Conservation (phyloP, 2,888 invertebrate species). For the Platerodrilus igneus region DNA sequence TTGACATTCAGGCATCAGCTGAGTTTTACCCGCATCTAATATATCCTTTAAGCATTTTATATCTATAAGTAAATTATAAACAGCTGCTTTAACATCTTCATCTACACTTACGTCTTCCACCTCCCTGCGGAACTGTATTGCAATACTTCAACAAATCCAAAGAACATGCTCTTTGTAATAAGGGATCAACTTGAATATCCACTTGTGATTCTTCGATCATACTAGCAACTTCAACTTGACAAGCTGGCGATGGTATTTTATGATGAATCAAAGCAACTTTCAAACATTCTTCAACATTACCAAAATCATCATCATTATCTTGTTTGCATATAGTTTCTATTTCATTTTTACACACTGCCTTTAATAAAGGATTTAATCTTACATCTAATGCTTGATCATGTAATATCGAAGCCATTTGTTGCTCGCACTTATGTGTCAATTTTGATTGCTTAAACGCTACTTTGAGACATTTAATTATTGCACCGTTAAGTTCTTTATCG, state of each 20-base stretch:
- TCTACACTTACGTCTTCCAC: constrained; percentile 75
- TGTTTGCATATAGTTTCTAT: constrained; percentile 61
- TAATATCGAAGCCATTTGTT: constrained; percentile 75
- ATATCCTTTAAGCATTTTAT: constrained; percentile 71
- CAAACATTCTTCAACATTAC: constrained; percentile 83
- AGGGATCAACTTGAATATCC: constrained; percentile 93
- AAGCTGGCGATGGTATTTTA: constrained; percentile 68
- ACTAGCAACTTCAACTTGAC: constrained; percentile 80
- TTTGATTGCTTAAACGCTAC: constrained; percentile 70
- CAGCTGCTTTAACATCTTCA: neutral
- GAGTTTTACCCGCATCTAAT: constrained; percentile 62
- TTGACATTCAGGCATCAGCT: constrained; percentile 72
- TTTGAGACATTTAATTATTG: constrained; percentile 79
- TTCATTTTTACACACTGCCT: constrained; percentile 73
- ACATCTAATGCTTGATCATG: constrained; percentile 88
- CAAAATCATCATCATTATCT: constrained; percentile 50
- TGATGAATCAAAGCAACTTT: constrained; percentile 75
- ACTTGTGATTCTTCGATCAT: constrained; percentile 85
- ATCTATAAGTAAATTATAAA: constrained; percentile 55
- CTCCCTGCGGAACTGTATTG: constrained; percentile 76
- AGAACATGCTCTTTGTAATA: constrained; percentile 83
- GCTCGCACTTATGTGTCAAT: constrained; percentile 71
- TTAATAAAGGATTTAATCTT: constrained; percentile 81
- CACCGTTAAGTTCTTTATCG: constrained; percentile 76
- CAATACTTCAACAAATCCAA: constrained; percentile 79